Evolutionary conservation across 2,888 invertebrate species (phyloP).

Genomic region (Diaprepes abbreviatus): DNA sequence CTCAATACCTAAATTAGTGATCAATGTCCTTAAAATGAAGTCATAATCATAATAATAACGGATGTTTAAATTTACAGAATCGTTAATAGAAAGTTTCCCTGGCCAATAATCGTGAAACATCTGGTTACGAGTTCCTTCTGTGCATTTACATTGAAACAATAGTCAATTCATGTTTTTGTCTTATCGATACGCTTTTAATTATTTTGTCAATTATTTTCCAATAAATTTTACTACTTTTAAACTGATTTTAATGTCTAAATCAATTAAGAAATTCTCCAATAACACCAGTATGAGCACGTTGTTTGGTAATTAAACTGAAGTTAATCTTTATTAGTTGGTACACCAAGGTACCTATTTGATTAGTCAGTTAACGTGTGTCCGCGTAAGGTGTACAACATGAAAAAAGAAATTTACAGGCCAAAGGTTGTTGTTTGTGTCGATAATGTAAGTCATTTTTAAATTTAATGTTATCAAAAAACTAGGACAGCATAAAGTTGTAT

Average conservation of each 20-base stretch:
- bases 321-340: not conserved
- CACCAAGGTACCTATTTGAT: not conserved
- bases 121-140: no score
- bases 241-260: constrained; percentile 2
- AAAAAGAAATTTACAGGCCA: constrained; percentile 37
- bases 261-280: constrained; percentile 10
- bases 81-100: no score
- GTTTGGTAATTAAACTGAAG: constrained; percentile 2
- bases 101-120: no score
- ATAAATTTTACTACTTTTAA: constrained; percentile 11
- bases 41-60: no score
- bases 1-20: no score
- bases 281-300: constrained; percentile 18
- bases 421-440: constrained; percentile 35
- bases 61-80: no score
- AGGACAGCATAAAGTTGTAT: no score
- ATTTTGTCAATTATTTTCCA: constrained; percentile 13
- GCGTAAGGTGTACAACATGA: constrained; percentile 22
- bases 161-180: not conserved
- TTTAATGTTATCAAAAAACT: no score
- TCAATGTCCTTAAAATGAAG: no score
- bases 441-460: constrained; percentile 35
- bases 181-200: constrained; percentile 10
- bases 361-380: not conserved
- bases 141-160: no score